Evolutionary conservation across 2,888 invertebrate genomes (phyloP).

Genomic region (Cheilosia impressa): DNA sequence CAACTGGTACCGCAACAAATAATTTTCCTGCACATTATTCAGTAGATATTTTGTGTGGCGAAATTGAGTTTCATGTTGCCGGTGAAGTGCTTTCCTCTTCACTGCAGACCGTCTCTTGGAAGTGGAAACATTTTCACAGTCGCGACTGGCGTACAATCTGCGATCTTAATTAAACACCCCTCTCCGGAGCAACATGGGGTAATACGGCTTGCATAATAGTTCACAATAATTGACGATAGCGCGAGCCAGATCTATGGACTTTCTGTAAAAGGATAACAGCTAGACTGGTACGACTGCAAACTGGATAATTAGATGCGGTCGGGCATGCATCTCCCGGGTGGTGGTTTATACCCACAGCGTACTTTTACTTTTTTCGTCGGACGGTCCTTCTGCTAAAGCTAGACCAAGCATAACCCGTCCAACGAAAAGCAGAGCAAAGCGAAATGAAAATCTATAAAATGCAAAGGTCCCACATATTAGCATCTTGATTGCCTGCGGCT

Average conservation of each 20-base stretch:
- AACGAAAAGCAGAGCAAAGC: background rate
- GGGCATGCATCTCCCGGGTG: constrained; percentile 23
- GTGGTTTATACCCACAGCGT: background rate
- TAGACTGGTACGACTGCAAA: constrained; percentile 5
- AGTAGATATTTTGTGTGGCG: constrained; percentile 40
- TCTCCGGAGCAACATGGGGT: constrained; percentile 25
- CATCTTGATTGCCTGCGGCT: constrained; percentile 41
- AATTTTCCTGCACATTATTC: constrained; percentile 41
- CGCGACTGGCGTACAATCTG: constrained; percentile 3
- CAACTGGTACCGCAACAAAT: constrained; percentile 30
- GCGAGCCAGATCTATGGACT: constrained; percentile 51
- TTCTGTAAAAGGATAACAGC: constrained; percentile 72
- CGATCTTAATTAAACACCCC: constrained; percentile 53
- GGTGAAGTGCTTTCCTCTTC: constrained; percentile 1
- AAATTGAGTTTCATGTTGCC: constrained; percentile 34
- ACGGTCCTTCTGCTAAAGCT: constrained; percentile 8
- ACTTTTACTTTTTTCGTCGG: constrained; percentile 54
- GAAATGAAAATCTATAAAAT: constrained; percentile 7
- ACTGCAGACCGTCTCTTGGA: constrained; percentile 32
- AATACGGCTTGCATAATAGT: constrained; percentile 46
- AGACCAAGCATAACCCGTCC: constrained; percentile 3
- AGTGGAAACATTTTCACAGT: constrained; percentile 23
- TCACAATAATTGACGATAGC: constrained; percentile 34
- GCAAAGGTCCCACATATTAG: constrained; percentile 45
- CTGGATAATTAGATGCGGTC: constrained; percentile 40